Percentiles rank a stretch among this genome's conserved stretches.
These are phyloP conservation scores for Microchrysa polita DNA, from an alignment of 2,888 invertebrate species.

Conservation along the genomic window DNA sequence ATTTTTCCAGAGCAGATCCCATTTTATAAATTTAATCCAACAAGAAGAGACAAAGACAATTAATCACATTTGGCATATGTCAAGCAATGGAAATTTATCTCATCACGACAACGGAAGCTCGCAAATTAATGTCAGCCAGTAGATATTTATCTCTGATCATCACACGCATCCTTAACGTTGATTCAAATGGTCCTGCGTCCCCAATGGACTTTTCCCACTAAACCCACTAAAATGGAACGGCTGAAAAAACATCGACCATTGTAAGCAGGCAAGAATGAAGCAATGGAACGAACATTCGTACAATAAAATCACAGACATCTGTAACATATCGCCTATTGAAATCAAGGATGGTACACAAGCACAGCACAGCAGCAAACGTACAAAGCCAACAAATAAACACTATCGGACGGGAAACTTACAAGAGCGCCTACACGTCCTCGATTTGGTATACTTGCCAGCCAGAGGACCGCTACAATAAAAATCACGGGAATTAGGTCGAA, in stretches of 20 bases:
- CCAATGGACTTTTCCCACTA: background rate
- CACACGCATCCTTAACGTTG: background rate
- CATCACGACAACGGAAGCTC: background rate
- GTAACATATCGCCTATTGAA: conserved; percentile 11
- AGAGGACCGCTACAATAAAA: conserved; percentile 6
- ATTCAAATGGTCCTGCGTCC: background rate
- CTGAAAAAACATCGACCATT: background rate
- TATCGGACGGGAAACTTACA: conserved; percentile 1
- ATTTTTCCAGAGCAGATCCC: too few relatives aligned
- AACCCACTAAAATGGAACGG: background rate
- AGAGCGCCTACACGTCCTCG: background rate
- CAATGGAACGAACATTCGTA: background rate
- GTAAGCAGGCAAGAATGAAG: conserved; percentile 7
- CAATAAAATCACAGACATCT: conserved; percentile 19
- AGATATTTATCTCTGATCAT: conserved; percentile 29
- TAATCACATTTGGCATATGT: conserved; percentile 2
- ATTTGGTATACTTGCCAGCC: background rate
- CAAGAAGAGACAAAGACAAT: background rate
- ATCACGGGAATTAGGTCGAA: conserved; percentile 22
- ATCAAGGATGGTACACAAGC: background rate
- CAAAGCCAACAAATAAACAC: conserved; percentile 9
- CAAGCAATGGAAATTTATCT: background rate
- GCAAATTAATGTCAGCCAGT: conserved; percentile 32
- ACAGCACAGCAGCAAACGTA: background rate
- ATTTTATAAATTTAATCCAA: too few relatives aligned